These are phyloP conservation scores for Sprattus sprattus DNA, from an alignment of 2,113 vertebrate genomes.

Conservation along the genomic window DNA sequence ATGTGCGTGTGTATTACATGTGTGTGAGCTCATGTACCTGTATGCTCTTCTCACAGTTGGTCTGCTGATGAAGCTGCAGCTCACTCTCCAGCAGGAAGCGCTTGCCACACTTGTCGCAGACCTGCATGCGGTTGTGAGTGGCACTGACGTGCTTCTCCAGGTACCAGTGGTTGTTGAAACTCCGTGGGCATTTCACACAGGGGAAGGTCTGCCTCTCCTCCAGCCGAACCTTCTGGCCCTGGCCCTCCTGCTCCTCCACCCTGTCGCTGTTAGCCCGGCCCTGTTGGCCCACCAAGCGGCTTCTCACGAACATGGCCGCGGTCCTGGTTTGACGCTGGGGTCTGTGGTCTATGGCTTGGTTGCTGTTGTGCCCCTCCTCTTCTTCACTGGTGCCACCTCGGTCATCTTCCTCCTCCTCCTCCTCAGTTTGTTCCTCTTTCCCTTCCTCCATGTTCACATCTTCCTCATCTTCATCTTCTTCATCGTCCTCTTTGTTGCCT, in stretches of 20 bases:
- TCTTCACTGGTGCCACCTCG: constrained; percentile 44
- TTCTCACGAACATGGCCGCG: constrained; percentile 55
- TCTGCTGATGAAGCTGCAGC: constrained; percentile 83
- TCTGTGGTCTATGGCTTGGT: constrained; percentile 41
- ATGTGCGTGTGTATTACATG: not conserved
- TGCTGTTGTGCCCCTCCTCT: constrained; percentile 47
- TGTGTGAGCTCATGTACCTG: constrained; percentile 66
- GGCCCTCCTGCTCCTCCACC: constrained; percentile 63
- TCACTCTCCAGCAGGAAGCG: constrained; percentile 83
- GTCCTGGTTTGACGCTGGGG: constrained; percentile 53
- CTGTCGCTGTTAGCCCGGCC: constrained; percentile 59
- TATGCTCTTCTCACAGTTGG: constrained; percentile 84
- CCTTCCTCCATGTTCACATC: constrained; percentile 35
- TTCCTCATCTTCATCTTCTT: constrained; percentile 57
- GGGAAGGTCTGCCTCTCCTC: constrained; percentile 81
- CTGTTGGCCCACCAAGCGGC: constrained; percentile 46
- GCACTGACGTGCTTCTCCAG: constrained; percentile 86
- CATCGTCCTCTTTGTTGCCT: constrained; percentile 38
- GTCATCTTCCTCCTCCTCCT: constrained; percentile 40
- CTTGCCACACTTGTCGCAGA: constrained; percentile 83
- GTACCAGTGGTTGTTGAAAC: constrained; percentile 88
- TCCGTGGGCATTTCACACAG: constrained; percentile 79
- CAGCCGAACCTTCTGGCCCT: constrained; percentile 77
- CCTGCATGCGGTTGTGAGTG: constrained; percentile 84
- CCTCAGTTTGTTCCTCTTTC: constrained; percentile 38